Evolutionary conservation across 2,888 invertebrate species (phyloP).

Genomic region (Chrysolina haemoptera): DNA sequence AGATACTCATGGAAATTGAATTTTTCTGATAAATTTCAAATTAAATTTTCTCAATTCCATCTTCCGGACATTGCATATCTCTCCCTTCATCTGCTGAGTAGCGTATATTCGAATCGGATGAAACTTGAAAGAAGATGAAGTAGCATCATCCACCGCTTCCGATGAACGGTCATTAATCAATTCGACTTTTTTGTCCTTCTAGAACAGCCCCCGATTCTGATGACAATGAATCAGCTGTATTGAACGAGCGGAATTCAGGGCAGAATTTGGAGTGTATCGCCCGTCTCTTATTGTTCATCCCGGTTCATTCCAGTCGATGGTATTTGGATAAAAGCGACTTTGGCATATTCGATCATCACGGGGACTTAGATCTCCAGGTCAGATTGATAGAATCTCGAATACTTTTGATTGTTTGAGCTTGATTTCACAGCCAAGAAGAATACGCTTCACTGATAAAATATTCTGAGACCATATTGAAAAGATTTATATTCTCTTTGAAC

Average conservation of each 20-base stretch:
- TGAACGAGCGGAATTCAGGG: not conserved
- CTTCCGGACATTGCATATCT: not conserved
- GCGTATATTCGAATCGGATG: not conserved
- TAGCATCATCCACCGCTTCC: conserved; percentile 1
- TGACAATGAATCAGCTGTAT: conserved; percentile 20
- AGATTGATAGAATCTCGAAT: too few species aligned
- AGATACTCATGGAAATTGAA: too few species aligned
- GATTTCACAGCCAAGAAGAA: not conserved
- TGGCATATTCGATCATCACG: not conserved
- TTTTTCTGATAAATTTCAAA: too few species aligned
- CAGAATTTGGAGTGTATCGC: not conserved
- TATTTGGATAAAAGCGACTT: not conserved
- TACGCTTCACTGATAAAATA: too few species aligned
- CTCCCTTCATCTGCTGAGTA: not conserved
- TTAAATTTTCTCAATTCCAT: too few species aligned
- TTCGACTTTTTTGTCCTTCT: conserved; percentile 5
- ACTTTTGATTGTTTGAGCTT: not conserved
- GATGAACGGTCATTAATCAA: conserved; percentile 21
- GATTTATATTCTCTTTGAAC: too few species aligned
- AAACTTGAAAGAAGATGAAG: not conserved
- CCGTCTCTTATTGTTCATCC: conserved; percentile 11
- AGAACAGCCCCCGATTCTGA: not conserved
- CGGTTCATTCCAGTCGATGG: conserved; percentile 6
- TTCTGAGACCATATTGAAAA: too few species aligned
- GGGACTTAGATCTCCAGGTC: too few species aligned